Percentiles rank a stretch among this genome's conserved stretches.
These are phyloP conservation scores for Mergus octosetaceus DNA, from an alignment of 2,797 vertebrate species.

Conservation along the genomic window DNA sequence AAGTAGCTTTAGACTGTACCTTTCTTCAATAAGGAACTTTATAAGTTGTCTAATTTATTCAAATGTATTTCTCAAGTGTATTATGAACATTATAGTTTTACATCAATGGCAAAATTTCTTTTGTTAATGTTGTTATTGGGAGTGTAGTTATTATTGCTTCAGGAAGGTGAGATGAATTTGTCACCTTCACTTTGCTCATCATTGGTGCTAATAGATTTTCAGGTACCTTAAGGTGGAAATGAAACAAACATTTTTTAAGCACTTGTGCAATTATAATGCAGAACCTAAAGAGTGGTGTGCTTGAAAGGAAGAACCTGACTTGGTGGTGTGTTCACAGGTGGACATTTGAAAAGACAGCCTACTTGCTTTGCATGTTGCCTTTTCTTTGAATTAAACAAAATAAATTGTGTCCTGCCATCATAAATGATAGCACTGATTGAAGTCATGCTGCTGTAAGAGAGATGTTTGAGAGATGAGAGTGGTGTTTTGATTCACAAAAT, in stretches of 20 bases:
- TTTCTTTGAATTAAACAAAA: neutral
- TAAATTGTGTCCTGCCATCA: neutral
- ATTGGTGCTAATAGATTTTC: neutral
- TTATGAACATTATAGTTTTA: neutral
- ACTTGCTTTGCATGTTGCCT: neutral
- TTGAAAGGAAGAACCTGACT: neutral
- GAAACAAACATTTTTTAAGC: neutral
- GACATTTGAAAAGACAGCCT: neutral
- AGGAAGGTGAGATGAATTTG: neutral
- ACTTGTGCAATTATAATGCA: neutral
- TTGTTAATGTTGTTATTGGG: neutral
- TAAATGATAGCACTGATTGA: neutral
- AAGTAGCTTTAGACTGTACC: neutral
- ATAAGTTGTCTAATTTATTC: neutral
- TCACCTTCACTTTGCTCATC: neutral
- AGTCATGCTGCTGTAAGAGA: neutral
- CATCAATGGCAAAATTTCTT: neutral
- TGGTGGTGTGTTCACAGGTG: neutral
- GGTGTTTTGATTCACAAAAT: neutral
- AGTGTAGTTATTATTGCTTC: neutral
- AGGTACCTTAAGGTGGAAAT: neutral
- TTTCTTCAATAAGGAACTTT: neutral
- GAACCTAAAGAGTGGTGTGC: neutral
- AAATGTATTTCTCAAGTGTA: neutral
- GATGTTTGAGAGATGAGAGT: neutral